Base-by-base conservation (phyloP, 23 tunicate species). In the Corella eumyota region DNA sequence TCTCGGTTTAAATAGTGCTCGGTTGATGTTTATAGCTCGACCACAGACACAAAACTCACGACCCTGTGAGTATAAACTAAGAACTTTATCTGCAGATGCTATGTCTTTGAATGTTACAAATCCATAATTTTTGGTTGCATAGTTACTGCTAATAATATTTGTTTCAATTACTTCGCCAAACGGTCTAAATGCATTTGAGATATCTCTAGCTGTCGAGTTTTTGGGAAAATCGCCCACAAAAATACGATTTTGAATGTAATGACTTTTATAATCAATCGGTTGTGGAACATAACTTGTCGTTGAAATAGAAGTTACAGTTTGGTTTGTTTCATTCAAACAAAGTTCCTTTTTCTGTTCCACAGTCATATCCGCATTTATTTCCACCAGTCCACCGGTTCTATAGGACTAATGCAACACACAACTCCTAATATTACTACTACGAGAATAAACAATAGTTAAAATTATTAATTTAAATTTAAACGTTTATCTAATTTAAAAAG, bases 81-180 rank as follows among this genome's bases (percentile, higher is more conserved):
- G 36, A 2, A 74, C 63, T 20, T 37, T 38, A 64, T 74, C 80
- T 50, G 71, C 71, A n/a, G 71, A 28, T 50, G 25, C 63, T 23
- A 64, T 64, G 52, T 24, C 30, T 7, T 53, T 71, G 64, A 74
- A 74, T 32, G 80, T 74, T 22, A 74, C 80, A 64, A 74, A 74
- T 4, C 80, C 80, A 52, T 74, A 74, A 47, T 47, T 49, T 53
- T 15, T 53, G 15, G 7, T 58, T 6, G 7, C 64, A 58, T 23
- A 6, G 15, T 35, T 34, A 29, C 63, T 50, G 13, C 53, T 52
- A 35, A 77, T 52, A 13, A 77, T 49, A 37, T 77, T 77, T 26
- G 85, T 61, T 51, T 77, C 75, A 48, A 69, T 68, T n/a, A 77
- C 59, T 50, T 69, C 55, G 0, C 85, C 85, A 50, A 50, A 77